Evolutionary conservation across 2,113 vertebrate genomes (phyloP).

Genomic region (Protomyctophum bolini): DNA sequence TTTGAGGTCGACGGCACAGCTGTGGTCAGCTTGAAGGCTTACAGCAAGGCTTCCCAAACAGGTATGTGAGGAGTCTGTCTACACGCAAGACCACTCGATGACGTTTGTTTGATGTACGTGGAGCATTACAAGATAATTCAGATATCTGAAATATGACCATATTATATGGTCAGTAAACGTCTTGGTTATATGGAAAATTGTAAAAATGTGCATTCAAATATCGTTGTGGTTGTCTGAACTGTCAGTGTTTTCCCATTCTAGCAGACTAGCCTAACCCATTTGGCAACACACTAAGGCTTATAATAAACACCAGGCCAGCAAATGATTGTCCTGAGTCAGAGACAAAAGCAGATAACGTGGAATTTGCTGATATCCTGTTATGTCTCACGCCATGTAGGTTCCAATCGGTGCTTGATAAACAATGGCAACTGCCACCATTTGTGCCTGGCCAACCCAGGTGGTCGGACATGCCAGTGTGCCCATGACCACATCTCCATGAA

Average conservation of each 20-base stretch:
- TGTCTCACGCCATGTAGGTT: constrained; percentile 68
- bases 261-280: too few species aligned
- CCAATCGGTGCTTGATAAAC: constrained; percentile 76
- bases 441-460: constrained; percentile 83
- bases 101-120: background rate
- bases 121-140: too few species aligned
- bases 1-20: constrained; percentile 78
- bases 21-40: constrained; percentile 83
- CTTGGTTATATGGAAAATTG: too few species aligned
- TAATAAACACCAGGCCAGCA: too few species aligned
- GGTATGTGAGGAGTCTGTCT: constrained; percentile 69
- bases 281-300: too few species aligned
- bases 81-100: background rate
- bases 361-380: background rate
- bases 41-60: constrained; percentile 79
- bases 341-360: background rate
- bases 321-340: too few species aligned
- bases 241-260: too few species aligned
- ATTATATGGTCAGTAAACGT: too few species aligned
- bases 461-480: constrained; percentile 83
- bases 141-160: too few species aligned
- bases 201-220: too few species aligned
- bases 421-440: constrained; percentile 88
- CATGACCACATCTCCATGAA: constrained; percentile 66
- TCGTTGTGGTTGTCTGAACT: background rate